phyloP scores from a whole-genome alignment of 2,113 vertebrate species.

The Phylloscopus trochiloides region DNA sequence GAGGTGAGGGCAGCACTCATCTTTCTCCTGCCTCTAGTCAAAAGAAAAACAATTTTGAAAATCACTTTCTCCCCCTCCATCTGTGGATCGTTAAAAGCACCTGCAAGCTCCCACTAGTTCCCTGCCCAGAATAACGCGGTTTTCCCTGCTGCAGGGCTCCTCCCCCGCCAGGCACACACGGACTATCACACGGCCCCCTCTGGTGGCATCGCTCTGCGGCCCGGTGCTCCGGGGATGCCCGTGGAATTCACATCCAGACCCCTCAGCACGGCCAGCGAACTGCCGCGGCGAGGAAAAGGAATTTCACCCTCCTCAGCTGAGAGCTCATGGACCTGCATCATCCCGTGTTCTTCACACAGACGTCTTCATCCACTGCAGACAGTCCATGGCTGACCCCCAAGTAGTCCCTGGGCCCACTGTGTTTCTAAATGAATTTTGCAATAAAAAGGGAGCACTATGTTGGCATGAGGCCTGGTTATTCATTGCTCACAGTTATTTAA shows the following conservation, averaged over 20 bases:
- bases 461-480: neutral
- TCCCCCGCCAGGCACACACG: accelerated
- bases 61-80: accelerated
- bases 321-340: accelerated
- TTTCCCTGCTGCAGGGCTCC: too few relatives aligned
- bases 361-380: accelerated
- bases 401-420: accelerated
- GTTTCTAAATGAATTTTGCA: neutral
- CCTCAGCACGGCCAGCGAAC: neutral
- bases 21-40: neutral
- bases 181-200: neutral
- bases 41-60: neutral
- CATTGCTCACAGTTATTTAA: neutral
- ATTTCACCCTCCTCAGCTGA: neutral
- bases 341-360: accelerated
- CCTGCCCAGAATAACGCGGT: accelerated
- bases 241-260: accelerated
- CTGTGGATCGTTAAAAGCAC: accelerated
- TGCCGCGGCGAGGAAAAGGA: accelerated
- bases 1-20: neutral
- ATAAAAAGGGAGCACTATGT: neutral
- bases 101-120: neutral
- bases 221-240: accelerated
- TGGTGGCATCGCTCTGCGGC: neutral
- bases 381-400: neutral